A percentile compares a stretch with the other conserved stretches of the same genome.
Evolutionary conservation across 2,113 vertebrate genomes (phyloP).

Genomic region (Xiphorhynchus elegans): DNA sequence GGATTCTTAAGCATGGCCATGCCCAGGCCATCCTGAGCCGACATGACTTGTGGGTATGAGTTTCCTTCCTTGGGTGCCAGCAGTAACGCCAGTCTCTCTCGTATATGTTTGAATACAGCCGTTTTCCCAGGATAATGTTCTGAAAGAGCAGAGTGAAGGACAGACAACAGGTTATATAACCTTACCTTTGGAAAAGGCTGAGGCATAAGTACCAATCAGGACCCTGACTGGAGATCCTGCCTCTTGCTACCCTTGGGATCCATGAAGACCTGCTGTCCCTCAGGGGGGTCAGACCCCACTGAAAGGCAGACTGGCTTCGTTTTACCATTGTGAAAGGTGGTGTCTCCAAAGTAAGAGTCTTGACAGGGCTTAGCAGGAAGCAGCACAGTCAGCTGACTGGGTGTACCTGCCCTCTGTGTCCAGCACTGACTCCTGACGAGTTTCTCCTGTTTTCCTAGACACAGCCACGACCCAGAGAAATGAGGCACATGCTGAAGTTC

Average conservation of each 20-base stretch:
- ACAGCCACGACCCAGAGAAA: background rate
- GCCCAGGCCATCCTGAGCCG: background rate
- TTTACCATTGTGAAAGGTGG: background rate
- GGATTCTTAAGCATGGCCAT: background rate
- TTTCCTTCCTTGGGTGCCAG: background rate
- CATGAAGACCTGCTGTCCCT: accelerated
- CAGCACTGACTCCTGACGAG: background rate
- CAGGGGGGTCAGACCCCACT: background rate
- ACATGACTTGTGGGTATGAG: background rate
- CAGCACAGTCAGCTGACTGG: accelerated
- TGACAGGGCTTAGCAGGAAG: background rate
- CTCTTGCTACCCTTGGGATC: background rate
- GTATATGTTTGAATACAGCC: background rate
- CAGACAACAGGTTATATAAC: background rate
- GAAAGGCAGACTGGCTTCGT: background rate
- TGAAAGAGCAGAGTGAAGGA: background rate
- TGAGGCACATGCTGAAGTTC: background rate
- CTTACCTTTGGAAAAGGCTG: background rate
- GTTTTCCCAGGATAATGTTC: background rate
- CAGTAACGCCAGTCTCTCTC: background rate
- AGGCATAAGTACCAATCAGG: background rate
- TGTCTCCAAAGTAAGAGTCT: background rate
- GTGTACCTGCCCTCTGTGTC: accelerated
- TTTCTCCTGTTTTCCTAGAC: background rate
- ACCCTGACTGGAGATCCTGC: background rate